Evolutionary conservation across 2,113 vertebrate species (phyloP), one percentile per base, ranked within the genome.

Genomic region (Ophthalmolycus amberensis): DNA sequence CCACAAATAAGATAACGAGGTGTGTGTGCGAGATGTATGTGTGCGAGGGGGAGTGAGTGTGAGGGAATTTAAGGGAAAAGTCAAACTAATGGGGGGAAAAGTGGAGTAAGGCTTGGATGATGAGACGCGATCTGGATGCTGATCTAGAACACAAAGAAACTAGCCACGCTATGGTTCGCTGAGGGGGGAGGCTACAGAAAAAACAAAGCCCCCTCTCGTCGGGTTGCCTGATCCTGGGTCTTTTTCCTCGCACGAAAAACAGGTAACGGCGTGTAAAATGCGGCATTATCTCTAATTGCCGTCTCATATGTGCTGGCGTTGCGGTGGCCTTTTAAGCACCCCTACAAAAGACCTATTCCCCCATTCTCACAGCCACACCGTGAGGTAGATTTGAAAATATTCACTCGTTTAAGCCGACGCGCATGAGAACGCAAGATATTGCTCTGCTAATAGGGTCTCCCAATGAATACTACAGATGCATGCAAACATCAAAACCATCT

Each of bases 1-100:
- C 91, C 92, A 90, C 93, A 93, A 94, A 94, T 92, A 91, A 91
- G 86, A 93, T 92, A 94, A 94, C 80, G 87, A 91, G 87, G 93
- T 92, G 92, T 93, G 93, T 92, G 91, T 93, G 91, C 70, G 83
- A 91, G 84, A 90, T 92, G 90, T 76, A 84, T 80, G 89, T 87
- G 89, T 89, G 86, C 27, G 70, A 75, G 82, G 79, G 75, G 88
- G 78, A 62, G 88, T 56, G 85, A 90, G 88, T 90, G 91, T 90
- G 88, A 92, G 90, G 91, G 89, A 92, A 92, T 92, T 92, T 86
- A 92, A 90, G 87, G 90, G 89, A 88, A 90, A 91, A 91, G 77
- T 90, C 91, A 93, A 90, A 91, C 72, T 90, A 93, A 92, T 89
- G 81, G 78, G 83, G 80, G 87, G 84, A 86, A 88, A 92, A 93